Percentiles rank a stretch among this genome's conserved stretches.
Conservation (phyloP, 2,888 invertebrate genomes). For the Polyploca ridens region DNA sequence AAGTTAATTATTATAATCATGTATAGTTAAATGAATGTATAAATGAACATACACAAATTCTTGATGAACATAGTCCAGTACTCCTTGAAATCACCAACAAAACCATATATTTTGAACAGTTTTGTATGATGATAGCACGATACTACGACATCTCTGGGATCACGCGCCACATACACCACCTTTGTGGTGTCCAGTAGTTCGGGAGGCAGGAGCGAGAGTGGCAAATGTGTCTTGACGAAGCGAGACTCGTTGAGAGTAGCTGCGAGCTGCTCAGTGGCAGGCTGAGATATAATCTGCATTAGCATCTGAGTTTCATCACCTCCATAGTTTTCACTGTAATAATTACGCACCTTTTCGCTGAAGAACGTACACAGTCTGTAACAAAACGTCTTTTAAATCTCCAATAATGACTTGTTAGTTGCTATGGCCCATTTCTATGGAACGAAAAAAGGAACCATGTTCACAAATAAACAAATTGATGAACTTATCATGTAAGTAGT, state of each 20-base stretch:
- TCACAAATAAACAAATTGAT: too few species aligned
- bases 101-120: conserved; percentile 83
- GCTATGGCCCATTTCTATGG: too few species aligned
- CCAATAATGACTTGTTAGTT: too few species aligned
- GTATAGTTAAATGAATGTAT: neutral
- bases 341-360: conserved; percentile 12
- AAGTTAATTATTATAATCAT: too few species aligned
- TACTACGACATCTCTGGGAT: conserved; percentile 91
- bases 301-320: conserved; percentile 67
- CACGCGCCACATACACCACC: conserved; percentile 90
- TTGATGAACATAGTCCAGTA: conserved; percentile 87
- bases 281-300: conserved; percentile 20
- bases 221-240: conserved; percentile 85
- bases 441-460: too few species aligned
- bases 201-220: conserved; percentile 87
- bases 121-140: conserved; percentile 90
- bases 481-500: too few species aligned
- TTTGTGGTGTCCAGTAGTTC: conserved; percentile 74
- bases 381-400: conserved; percentile 55
- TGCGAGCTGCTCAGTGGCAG: conserved; percentile 20
- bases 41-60: conserved; percentile 78
- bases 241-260: conserved; percentile 28
- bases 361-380: conserved; percentile 22
- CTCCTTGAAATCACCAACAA: conserved; percentile 83
- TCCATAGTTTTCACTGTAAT: neutral